Evolutionary conservation across 2,113 vertebrate species (phyloP), one percentile per base, ranked within the genome.

Genomic region (Puntigrus tetrazona): DNA sequence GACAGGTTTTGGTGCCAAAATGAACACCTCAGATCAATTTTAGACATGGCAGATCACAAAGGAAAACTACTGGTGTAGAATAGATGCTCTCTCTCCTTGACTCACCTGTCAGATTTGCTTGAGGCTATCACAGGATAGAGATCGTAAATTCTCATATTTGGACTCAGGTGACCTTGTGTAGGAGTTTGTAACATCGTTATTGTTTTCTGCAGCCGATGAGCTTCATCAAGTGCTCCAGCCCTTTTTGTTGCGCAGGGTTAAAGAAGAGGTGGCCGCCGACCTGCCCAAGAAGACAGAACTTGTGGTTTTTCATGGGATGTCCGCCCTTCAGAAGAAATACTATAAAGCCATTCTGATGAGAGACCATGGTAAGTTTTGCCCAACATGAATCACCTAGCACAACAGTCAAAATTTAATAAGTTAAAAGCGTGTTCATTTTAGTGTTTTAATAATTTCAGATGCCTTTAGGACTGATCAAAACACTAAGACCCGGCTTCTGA

Each of bases 261-360:
- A 99, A 81, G 92, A 94, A 0, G 95, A 98, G 70, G 97, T 98
- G 61, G 95, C 96, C 2, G 74, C 92, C 0, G 96, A 98, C 6
- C 93, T 98, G 43, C 97, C 97, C 10, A 95, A 92, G 93, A 99
- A 97, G 89, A 93, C 91, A 0, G 96, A 98, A 90, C 92, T 99
- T 31, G 92, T 98, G 85, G 86, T 99, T 3, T 98, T 96, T 89
- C 97, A 98, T 0, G 96, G 97, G 90, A 94, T 99, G 95, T 96
- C 97, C 2, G 92, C 94, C 18, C 82, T 98, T 88, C 97, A 99
- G 91, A 97, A 95, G 38, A 96, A 94, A 65, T 96, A 94, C 90
- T 98, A 98, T 92, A 97, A 95, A 90, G 97, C 96, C 25, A 81
- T 98, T 88, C 88, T 98, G 87, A 96, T 89, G 86, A 98, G 96